Evolutionary conservation across 1,140 invertebrate genomes (phyloP).

Genomic region (Zaprionus nigranus): DNA sequence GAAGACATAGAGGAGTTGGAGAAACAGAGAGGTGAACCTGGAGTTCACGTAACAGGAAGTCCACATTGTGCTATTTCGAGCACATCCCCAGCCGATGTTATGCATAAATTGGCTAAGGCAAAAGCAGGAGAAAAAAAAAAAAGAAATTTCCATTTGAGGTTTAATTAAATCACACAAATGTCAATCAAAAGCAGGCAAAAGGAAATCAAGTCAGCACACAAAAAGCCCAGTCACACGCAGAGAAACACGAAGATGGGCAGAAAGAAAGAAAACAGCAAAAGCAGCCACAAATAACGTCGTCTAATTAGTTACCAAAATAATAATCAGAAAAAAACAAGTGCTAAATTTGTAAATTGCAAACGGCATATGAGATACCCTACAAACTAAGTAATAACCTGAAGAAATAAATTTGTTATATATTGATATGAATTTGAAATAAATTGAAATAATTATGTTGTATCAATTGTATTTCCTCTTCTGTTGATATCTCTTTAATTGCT

Average conservation of each 20-base stretch:
- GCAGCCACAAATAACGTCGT: conserved; percentile 68
- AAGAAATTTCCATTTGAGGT: conserved; percentile 68
- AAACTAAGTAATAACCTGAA: not conserved
- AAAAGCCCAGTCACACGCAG: conserved; percentile 3
- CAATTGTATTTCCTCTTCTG: too few species aligned
- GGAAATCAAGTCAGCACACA: conserved; percentile 25
- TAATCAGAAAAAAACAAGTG: conserved; percentile 9
- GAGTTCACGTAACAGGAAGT: not conserved
- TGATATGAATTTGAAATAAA: too few species aligned
- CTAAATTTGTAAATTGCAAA: not conserved
- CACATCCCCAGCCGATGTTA: conserved; percentile 28
- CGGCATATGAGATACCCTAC: conserved; percentile 1
- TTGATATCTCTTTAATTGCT: too few species aligned
- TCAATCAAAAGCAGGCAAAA: conserved; percentile 48
- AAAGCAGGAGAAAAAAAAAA: too few species aligned
- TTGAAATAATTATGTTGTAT: too few species aligned
- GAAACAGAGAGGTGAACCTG: not conserved
- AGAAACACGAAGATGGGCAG: not conserved
- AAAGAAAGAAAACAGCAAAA: not conserved
- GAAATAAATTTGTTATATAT: too few species aligned
- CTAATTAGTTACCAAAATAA: conserved; percentile 73
- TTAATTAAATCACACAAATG: conserved; percentile 79
- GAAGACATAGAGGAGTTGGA: not conserved
- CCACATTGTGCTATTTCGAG: not conserved
- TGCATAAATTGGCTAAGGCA: conserved; percentile 60